Evolutionary conservation across 35 echinoderm and acorn worm genomes (phyloP), one percentile per base, ranked within the genome.

Genomic region (Strongylocentrotus purpuratus): DNA sequence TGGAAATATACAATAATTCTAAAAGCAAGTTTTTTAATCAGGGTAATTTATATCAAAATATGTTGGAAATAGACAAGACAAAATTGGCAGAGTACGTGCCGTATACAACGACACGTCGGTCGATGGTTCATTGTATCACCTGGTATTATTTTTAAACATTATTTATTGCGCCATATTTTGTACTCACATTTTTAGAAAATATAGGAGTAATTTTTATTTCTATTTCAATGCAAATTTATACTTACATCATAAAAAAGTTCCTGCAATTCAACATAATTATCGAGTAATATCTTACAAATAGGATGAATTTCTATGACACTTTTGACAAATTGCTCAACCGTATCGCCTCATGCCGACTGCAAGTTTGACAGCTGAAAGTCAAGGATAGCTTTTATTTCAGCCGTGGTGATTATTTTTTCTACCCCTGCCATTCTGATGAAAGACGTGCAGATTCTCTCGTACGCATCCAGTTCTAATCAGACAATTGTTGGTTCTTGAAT

Each of bases 401-500:
- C 28, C 20, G 65, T 5, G 20, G 22, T 28, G 7, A 78, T 78
- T 4, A 78, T 78, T 59, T 0, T 78, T 78, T 28, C 65, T 0
- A n/a, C 20, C 65, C 20, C 65, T 78, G 20, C 7, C 20, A 78
- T 78, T 78, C 28, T 22, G 22, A 4, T 22, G 65, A 78, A 22
- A 78, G 65, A 78, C 65, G 65, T 78, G 65, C 65, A 78, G 28
- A 28, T 78, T 78, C 65, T 78, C 65, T 78, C 65, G 65, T 78
- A 78, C 65, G 20, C 65, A 78, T 78, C 65, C 22, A 28, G 18
- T 8, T n/a, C 65, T 78, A 78, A 78, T 78, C 65, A 78, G 65
- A 5, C 65, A 5, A 5, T 78, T 78, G 65, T 78, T 78, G 28
- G 65, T 78, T 78, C 65, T 78, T 78, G 65, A 78, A 78, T 71